Base-by-base conservation (phyloP, 1,140 invertebrate genomes). In the Ooceraea biroi region DNA sequence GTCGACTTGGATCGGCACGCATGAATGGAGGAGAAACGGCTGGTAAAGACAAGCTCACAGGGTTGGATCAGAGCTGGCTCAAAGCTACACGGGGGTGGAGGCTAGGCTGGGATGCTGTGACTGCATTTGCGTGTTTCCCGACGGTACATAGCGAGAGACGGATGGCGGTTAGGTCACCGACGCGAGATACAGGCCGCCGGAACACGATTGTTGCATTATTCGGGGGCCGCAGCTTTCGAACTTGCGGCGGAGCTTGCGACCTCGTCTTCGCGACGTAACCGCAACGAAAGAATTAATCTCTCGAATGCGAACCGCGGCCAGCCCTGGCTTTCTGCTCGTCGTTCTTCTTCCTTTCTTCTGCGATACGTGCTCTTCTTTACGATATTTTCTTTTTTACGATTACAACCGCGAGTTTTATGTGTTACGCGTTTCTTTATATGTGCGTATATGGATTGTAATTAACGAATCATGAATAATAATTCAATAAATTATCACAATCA, bases 181-280 rank as follows among this genome's bases (percentile, higher is more conserved):
- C 73, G 83, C 65, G 55, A 72, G 83, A 88, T 89, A 78, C 88
- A 71, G 84, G 80, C 83, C 85, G 88, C 86, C 80, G 85, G 73
- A 89, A 92, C 91, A 93, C 88, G 92, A 93, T 91, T 93, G 93
- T 93, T 93, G 90, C 91, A 94, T 93, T 93, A 94, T 94, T 93
- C 92, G 88, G 82, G 78, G 86, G 86, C 89, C 88, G 73, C 89
- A 90, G 93, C 92, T 92, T 93, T 92, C 89, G 91, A 94, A 93
- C 91, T 93, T 92, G 92, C 76, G 91, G 92, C 69, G 17, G 50
- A 69, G 78, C 84, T 78, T 78, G 84, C 57, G 78, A 89, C 82
- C 82, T 78, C 63, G 76, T 60, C 44, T 71, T 83, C 87, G 72
- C 66, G 76, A 68, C 65, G 48, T 68, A 80, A 55, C 77, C 78